Evolutionary conservation across 2,888 invertebrate species (phyloP), one percentile per base, ranked within the genome.

Genomic region (Cactoblastis cactorum): DNA sequence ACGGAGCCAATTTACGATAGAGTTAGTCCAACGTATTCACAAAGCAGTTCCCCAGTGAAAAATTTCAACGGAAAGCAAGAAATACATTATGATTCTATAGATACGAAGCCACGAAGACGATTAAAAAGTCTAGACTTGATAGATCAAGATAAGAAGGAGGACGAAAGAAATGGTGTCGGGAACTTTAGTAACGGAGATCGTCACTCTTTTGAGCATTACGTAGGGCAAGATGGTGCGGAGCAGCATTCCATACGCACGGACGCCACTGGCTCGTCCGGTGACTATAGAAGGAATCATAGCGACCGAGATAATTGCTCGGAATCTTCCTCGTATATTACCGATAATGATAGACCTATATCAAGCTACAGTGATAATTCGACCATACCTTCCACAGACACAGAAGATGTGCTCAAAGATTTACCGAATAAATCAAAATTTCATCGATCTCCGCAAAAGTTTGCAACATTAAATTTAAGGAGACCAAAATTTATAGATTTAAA

Each of bases 221-320:
- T 74, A 61, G 71, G 67, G 73, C 83, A 82, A 69, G 88, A 88
- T 74, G 77, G 74, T 61, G 65, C 65, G 52, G 88, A 89, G 65
- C 84, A 80, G 68, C 86, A 89, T 85, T 89, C 88, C 81, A 62
- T 80, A 50, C 83, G 84, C 54, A 82, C 81, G 53, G 84, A 87
- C 66, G 77, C 80, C 69, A 81, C 84, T 62, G 79, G 83, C 63
- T 84, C 83, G 57, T 81, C 80, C 37, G 71, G 79, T 58, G 85
- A 83, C 76, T 86, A 70, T 65, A 84, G 88, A 80, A 83, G 86
- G 74, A 84, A 83, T 61, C 83, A 84, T 59, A 83, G 81, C 65
- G 88, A 88, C 74, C 80, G 87, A 65, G 89, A 89, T 83, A 88
- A 89, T 79, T 88, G 88, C 70, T 89, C 89, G 51, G 89, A 89